Conservation (phyloP, 2,113 vertebrate genomes). For the Indri indri region DNA sequence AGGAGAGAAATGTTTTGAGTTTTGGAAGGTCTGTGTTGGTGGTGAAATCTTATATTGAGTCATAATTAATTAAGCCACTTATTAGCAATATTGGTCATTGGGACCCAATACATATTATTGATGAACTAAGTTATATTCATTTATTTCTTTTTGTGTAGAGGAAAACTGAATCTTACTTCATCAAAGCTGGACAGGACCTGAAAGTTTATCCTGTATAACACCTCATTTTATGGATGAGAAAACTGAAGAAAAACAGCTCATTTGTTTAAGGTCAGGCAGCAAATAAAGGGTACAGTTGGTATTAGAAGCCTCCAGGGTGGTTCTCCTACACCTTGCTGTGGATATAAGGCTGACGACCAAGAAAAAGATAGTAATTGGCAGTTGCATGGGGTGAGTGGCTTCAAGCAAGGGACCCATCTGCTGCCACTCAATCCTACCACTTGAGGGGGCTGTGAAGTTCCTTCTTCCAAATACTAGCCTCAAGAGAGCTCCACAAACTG, state of each 20-base stretch:
- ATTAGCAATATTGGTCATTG: not conserved
- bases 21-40: not conserved
- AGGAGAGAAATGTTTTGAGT: not conserved
- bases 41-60: constrained; percentile 24
- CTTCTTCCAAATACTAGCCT: not conserved
- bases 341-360: not conserved
- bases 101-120: not conserved
- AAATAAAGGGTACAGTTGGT: not conserved
- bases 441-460: not conserved
- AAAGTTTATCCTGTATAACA: not conserved
- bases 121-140: not conserved
- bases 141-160: not conserved
- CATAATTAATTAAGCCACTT: constrained; percentile 21
- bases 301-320: not conserved
- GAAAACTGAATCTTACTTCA: constrained; percentile 28
- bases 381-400: not conserved
- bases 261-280: constrained; percentile 9
- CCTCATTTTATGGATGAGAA: not conserved
- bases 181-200: not conserved
- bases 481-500: not conserved
- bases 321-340: not conserved
- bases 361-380: not conserved
- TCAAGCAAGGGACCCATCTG: not conserved
- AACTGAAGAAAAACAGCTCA: not conserved
- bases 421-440: not conserved